Evolutionary conservation across 1,140 invertebrate species (phyloP), one percentile per base, ranked within the genome.

Genomic region (Psix sp.): DNA sequence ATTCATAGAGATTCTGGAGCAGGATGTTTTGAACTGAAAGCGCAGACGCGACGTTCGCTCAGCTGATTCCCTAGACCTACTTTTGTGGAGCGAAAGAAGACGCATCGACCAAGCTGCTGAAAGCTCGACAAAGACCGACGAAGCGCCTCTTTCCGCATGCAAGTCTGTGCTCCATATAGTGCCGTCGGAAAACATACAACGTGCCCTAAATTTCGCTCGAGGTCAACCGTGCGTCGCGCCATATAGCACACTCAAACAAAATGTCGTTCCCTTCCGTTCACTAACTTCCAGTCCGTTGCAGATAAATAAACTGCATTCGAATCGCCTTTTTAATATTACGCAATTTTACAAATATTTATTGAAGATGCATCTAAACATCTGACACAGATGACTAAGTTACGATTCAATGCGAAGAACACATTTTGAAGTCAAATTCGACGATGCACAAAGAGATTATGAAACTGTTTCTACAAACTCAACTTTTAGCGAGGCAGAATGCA

Each of bases 21-120:
- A 49, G 57, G 38, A 67, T 67, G 52, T 66, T 66, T 40, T 70
- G 56, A 56, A 33, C 21, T 38, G 15, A 57, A 15, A 33, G 79
- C 81, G 81, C 81, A 83, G 62, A 72, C 81, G 80, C 74, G n/a
- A 68, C 68, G 29, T 21, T 18, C 77, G 65, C 76, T 79, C 82
- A 83, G 82, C 82, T 82, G 82, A 80, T 82, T 81, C 80, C 82
- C 82, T 82, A 82, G 82, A 84, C 82, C 82, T 82, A 84, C 79
- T 82, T 84, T 82, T 81, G 71, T 35, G 31, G 46, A 59, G 65
- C 38, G 67, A 79, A 76, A 57, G 42, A 67, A 49, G 76, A 79
- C 77, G 48, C 72, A 49, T 43, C 56, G 72, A 54, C n/a, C n/a
- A 15, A 6, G 5, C 5, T 3, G 1, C 45, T 33, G 18, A 52